Evolutionary conservation across 2,797 vertebrate species (phyloP).

Genomic region (Thalassophryne amazonica): DNA sequence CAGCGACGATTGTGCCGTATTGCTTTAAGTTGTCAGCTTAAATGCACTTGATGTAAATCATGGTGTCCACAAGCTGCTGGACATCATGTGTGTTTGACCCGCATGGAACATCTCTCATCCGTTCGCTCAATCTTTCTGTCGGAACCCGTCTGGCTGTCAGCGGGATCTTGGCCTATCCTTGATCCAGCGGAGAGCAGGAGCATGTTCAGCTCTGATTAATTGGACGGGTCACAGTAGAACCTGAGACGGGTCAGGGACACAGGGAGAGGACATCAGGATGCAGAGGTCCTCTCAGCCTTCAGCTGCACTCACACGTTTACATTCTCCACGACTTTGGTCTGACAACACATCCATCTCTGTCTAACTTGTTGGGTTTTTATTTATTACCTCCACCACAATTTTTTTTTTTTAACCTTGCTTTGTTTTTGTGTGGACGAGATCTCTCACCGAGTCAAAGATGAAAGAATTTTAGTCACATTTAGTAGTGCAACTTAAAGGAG

Average conservation of each 20-base stretch:
- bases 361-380: background rate
- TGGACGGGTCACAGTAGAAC: background rate
- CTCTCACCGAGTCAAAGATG: background rate
- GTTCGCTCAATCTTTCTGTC: constrained; percentile 2
- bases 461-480: too few species aligned
- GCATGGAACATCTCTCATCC: background rate
- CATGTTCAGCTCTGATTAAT: constrained; percentile 31
- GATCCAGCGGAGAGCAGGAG: constrained; percentile 7
- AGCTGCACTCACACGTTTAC: background rate
- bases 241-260: constrained; percentile 17
- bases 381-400: background rate
- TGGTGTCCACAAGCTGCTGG: background rate
- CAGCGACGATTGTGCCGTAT: too few species aligned
- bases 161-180: constrained; percentile 27
- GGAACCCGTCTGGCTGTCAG: background rate
- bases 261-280: background rate
- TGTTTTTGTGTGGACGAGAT: background rate
- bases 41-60: too few species aligned
- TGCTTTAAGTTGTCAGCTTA: too few species aligned
- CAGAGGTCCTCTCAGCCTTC: background rate
- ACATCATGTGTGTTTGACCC: background rate
- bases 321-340: background rate
- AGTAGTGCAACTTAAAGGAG: too few species aligned
- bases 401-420: too few species aligned
- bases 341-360: background rate